Evolutionary conservation across 2,797 vertebrate genomes (phyloP).

Genomic region (Odontamblyopus rebecca): DNA sequence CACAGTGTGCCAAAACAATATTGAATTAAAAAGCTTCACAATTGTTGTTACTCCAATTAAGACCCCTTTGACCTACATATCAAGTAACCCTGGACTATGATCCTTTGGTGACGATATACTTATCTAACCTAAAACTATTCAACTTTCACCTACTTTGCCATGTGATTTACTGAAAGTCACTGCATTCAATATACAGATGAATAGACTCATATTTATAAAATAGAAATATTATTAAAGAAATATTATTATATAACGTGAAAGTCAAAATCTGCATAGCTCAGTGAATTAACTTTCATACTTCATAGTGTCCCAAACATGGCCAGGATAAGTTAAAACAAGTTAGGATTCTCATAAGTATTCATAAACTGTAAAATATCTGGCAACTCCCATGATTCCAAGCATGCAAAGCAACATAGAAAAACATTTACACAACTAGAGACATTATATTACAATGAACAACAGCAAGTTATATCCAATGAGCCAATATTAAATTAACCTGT

Average conservation of each 20-base stretch:
- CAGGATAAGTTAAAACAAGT: no score
- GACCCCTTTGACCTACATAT: constrained; percentile 66
- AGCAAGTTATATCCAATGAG: not conserved
- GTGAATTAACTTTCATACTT: no score
- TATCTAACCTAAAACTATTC: constrained; percentile 57
- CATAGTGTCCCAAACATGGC: no score
- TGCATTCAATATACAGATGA: not conserved
- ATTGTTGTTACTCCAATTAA: constrained; percentile 54
- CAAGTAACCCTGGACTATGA: constrained; percentile 66
- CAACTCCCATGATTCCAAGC: no score
- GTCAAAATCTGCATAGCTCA: no score
- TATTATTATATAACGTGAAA: no score
- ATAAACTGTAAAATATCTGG: no score
- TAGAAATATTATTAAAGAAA: no score
- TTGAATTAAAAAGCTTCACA: constrained; percentile 11
- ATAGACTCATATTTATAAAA: no score
- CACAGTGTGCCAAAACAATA: not conserved
- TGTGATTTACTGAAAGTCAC: constrained; percentile 21
- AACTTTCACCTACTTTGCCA: constrained; percentile 68
- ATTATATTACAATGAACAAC: not conserved
- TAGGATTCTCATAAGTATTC: no score
- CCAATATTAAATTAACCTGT: not conserved
- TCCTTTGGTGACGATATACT: constrained; percentile 49
- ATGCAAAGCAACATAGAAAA: not conserved
- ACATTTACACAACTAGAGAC: not conserved